phyloP scores from a whole-genome alignment of 1,140 invertebrate species.

The Scylla paramamosain region DNA sequence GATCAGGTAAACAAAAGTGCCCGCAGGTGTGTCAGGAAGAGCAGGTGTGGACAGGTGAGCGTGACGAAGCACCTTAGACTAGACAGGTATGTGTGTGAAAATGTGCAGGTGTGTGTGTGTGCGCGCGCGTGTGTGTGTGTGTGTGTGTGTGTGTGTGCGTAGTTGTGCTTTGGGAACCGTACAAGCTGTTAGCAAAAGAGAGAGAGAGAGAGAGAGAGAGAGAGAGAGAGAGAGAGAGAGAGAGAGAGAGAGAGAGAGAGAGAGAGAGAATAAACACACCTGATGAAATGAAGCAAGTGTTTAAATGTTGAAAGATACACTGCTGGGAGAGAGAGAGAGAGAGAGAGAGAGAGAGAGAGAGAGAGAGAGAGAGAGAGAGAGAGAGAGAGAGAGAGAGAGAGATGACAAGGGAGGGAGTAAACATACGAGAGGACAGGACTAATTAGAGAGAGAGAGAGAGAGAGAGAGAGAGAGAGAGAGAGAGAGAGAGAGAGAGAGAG shows the following conservation, averaged over 20 bases:
- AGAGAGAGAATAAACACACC: background rate
- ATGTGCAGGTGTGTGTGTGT: background rate
- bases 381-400: background rate
- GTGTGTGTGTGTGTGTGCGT: conserved; percentile 26
- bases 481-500: background rate
- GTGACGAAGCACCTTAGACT: background rate
- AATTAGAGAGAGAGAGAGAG: background rate
- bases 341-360: background rate
- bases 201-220: conserved; percentile 34
- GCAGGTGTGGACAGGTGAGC: background rate
- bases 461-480: background rate
- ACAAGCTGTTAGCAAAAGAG: background rate
- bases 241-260: background rate
- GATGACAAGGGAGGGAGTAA: background rate
- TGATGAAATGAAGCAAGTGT: background rate
- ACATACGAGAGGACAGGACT: no score
- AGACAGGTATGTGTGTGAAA: background rate
- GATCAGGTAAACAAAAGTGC: background rate
- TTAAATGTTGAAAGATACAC: background rate
- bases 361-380: background rate
- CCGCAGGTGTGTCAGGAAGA: no score
- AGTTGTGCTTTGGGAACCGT: background rate
- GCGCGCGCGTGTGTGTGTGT: conserved; percentile 15
- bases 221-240: conserved; percentile 7
- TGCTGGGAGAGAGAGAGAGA: background rate